phyloP scores from a whole-genome alignment of 2,113 vertebrate species.

The Canis aureus region DNA sequence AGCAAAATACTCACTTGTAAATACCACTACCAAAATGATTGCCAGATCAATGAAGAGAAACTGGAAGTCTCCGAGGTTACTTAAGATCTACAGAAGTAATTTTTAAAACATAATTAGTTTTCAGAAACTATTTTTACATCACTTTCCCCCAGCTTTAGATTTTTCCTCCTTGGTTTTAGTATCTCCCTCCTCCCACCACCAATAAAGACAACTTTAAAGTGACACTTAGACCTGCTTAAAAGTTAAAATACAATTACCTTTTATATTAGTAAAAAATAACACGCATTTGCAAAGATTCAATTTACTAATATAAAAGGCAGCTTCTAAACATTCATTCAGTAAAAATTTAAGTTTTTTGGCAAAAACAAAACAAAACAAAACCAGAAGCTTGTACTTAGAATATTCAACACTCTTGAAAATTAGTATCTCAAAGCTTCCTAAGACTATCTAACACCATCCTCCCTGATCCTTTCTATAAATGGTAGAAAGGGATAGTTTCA shows the following conservation, averaged over 20 bases:
- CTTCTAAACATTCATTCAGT: constrained; percentile 27
- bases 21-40: constrained; percentile 97
- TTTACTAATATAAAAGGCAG: constrained; percentile 10
- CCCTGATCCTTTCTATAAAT: constrained; percentile 19
- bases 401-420: constrained; percentile 35
- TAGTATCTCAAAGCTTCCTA: constrained; percentile 42
- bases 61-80: constrained; percentile 98
- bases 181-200: accelerated
- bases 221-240: constrained; percentile 54
- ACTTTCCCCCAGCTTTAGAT: neutral
- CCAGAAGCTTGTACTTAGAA: constrained; percentile 41
- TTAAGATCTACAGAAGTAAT: constrained; percentile 91
- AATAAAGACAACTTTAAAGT: constrained; percentile 48
- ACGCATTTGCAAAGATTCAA: neutral
- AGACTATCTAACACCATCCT: neutral
- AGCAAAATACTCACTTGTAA: constrained; percentile 95
- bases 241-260: neutral
- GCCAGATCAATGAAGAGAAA: constrained; percentile 99
- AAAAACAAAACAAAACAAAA: constrained; percentile 30
- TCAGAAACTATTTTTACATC: neutral
- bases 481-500: neutral
- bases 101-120: constrained; percentile 56
- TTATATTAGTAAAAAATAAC: neutral
- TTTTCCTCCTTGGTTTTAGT: neutral
- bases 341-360: neutral